Conservation (phyloP, 2,888 invertebrate species). For the Rutpela maculata region DNA sequence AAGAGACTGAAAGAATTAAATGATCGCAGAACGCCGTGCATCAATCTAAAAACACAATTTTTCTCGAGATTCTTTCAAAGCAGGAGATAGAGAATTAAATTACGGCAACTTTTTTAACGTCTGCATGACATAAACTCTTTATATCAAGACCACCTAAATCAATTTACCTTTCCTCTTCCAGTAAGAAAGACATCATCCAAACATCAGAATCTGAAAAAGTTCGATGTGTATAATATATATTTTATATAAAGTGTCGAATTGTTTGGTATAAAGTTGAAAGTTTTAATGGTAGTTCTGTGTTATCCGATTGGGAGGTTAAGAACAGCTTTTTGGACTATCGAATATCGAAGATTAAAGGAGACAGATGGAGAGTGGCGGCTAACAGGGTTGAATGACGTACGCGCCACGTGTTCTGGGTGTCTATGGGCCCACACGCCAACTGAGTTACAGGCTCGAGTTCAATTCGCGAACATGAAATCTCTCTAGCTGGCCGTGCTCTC, state of each 20-base stretch:
- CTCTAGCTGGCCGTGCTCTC: constrained; percentile 12
- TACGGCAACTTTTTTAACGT: constrained; percentile 6
- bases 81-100: not conserved
- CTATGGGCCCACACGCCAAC: constrained; percentile 60
- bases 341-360: constrained; percentile 68
- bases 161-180: constrained; percentile 2
- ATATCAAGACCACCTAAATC: constrained; percentile 1
- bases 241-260: constrained; percentile 38
- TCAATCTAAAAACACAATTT: not conserved
- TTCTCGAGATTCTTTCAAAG: not conserved
- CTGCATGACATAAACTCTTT: constrained; percentile 5
- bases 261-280: constrained; percentile 51
- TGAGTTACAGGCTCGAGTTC: constrained; percentile 33
- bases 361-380: constrained; percentile 58
- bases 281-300: constrained; percentile 67
- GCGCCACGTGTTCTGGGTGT: constrained; percentile 59
- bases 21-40: not conserved
- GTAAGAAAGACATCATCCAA: constrained; percentile 8
- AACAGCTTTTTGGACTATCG: constrained; percentile 64
- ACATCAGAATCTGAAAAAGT: constrained; percentile 26
- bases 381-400: constrained; percentile 54
- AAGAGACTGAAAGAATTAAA: no score
- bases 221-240: constrained; percentile 17
- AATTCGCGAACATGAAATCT: constrained; percentile 33
- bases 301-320: constrained; percentile 63